phyloP scores from a whole-genome alignment of 2,797 vertebrate species.

The Sebastes kiyomatsui region DNA sequence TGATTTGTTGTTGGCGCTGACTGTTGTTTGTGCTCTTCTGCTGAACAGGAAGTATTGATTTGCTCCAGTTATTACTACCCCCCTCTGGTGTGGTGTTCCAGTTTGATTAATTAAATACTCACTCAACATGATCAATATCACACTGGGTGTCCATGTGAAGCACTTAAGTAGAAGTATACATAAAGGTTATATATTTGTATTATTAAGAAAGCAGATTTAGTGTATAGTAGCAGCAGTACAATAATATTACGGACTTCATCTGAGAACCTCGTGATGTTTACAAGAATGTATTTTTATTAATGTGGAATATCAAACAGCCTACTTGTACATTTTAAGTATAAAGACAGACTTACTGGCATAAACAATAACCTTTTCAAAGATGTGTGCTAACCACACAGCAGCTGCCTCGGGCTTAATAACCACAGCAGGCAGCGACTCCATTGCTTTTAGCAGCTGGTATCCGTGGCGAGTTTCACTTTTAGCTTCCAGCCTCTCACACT shows the following conservation, averaged over 20 bases:
- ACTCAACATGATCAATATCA: neutral
- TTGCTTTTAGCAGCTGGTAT: slow-evolving; percentile 23
- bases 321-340: neutral
- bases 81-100: neutral
- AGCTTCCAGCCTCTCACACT: slow-evolving; percentile 5
- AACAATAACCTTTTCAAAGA: neutral
- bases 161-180: neutral
- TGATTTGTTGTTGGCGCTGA: neutral
- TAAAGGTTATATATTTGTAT: neutral
- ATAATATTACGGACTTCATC: neutral
- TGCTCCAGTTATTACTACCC: neutral
- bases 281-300: neutral
- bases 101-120: slow-evolving; percentile 21
- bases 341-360: neutral
- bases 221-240: neutral
- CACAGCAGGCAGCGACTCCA: neutral
- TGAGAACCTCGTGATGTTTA: neutral
- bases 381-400: neutral
- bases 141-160: neutral
- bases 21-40: neutral
- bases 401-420: neutral
- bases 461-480: slow-evolving; percentile 34
- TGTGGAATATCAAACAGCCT: neutral
- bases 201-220: neutral
- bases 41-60: slow-evolving; percentile 7